phyloP scores from a whole-genome alignment of 2,888 invertebrate species.

The Torymus texanus region DNA sequence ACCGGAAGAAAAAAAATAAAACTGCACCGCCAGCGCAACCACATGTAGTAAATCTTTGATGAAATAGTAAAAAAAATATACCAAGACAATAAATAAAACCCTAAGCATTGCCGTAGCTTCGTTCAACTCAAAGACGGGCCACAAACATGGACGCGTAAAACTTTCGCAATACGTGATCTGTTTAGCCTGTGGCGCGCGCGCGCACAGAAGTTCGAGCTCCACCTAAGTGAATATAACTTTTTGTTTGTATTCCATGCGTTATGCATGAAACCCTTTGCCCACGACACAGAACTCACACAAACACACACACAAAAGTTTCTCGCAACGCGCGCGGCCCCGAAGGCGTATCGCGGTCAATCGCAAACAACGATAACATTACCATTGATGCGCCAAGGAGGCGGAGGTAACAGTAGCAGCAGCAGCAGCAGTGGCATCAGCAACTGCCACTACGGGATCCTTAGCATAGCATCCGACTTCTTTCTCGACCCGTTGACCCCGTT shows the following conservation, averaged over 20 bases:
- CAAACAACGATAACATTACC: conserved; percentile 6
- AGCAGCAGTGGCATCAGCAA: too few relatives aligned
- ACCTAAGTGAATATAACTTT: conserved; percentile 21
- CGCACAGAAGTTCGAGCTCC: neutral
- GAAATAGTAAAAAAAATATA: conserved; percentile 1
- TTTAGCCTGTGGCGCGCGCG: too few relatives aligned
- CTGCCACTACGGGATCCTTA: neutral
- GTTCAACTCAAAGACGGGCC: too few relatives aligned
- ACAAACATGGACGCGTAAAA: too few relatives aligned
- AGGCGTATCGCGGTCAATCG: conserved; percentile 25
- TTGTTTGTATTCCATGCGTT: conserved; percentile 26
- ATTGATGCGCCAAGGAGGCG: neutral
- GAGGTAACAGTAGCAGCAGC: neutral
- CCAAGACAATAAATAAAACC: neutral
- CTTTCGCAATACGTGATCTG: too few relatives aligned
- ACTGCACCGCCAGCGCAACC: neutral
- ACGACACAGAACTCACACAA: too few relatives aligned
- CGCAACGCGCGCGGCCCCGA: neutral
- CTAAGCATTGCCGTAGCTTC: neutral
- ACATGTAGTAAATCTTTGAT: neutral
- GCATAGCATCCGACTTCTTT: neutral
- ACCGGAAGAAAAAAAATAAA: too few relatives aligned
- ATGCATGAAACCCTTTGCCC: conserved; percentile 17
- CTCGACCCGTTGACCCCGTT: neutral
- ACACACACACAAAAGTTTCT: neutral